Evolutionary conservation across 1,140 invertebrate genomes (phyloP).

Genomic region (Delia radicum): DNA sequence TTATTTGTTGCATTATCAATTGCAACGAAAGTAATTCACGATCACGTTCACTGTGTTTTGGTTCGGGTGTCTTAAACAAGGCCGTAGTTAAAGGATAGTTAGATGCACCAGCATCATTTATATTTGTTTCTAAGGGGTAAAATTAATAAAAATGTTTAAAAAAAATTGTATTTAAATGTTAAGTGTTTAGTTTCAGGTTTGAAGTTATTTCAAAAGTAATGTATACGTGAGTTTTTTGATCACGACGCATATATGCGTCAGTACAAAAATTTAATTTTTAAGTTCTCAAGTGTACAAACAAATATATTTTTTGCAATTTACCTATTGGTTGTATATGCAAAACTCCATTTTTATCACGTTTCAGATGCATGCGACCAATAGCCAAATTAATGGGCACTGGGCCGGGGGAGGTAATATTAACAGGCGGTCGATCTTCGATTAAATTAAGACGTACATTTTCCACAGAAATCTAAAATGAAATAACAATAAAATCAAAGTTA

Average conservation of each 20-base stretch:
- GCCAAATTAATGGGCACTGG: conserved; percentile 76
- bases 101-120: conserved; percentile 26
- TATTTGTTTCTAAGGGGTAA: conserved; percentile 36
- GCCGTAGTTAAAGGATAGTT: conserved; percentile 26
- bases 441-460: conserved; percentile 70
- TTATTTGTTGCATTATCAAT: conserved; percentile 60
- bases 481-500: too few species aligned
- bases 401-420: conserved; percentile 80
- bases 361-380: conserved; percentile 69
- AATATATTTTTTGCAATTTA: not conserved
- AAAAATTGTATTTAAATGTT: not conserved
- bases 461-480: conserved; percentile 61
- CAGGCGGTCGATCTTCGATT: conserved; percentile 77
- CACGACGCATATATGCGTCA: too few species aligned
- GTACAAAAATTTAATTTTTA: too few species aligned
- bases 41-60: conserved; percentile 50
- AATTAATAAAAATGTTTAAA: not conserved
- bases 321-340: conserved; percentile 69
- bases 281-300: too few species aligned
- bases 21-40: conserved; percentile 58
- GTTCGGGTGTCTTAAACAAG: conserved; percentile 16
- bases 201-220: too few species aligned
- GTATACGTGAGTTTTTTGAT: too few species aligned
- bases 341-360: conserved; percentile 68
- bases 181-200: too few species aligned